A percentile compares a stretch with the other conserved stretches of the same genome.
Conservation (phyloP, 92 coral and sea anemone genomes). For the Blastomussa wellsi region DNA sequence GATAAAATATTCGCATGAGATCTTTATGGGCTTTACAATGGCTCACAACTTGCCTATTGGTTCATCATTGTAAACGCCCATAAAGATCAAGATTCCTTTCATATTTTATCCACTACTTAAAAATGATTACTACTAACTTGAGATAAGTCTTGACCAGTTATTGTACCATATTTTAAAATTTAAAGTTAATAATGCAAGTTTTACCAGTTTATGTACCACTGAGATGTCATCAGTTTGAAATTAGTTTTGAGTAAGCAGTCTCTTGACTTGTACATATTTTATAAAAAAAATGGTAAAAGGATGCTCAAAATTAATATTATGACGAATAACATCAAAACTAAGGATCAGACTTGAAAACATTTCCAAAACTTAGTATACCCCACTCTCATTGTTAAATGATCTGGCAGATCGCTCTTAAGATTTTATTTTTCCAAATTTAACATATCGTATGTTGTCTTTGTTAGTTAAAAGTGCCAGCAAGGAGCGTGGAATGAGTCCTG, state of each 20-base stretch:
- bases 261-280: too few species aligned
- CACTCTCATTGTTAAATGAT: not conserved
- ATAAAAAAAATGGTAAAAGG: not conserved
- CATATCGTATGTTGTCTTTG: not conserved
- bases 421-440: not conserved
- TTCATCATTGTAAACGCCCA: too few species aligned
- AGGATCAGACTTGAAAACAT: not conserved
- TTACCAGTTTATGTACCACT: too few species aligned
- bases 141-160: not conserved
- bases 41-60: too few species aligned
- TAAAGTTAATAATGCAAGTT: not conserved
- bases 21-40: too few species aligned
- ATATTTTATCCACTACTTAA: too few species aligned
- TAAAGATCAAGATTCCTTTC: too few species aligned
- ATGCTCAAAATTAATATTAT: not conserved
- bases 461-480: conserved; percentile 83
- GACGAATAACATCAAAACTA: not conserved
- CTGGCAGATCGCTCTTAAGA: not conserved
- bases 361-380: not conserved
- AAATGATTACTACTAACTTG: not conserved
- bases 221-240: too few species aligned
- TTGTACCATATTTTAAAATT: not conserved
- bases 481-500: conserved; percentile 84
- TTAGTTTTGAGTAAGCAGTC: too few species aligned
- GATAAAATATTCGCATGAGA: too few species aligned